Evolutionary conservation across 2,113 vertebrate genomes (phyloP), one percentile per base, ranked within the genome.

Genomic region (Alethe diademata): DNA sequence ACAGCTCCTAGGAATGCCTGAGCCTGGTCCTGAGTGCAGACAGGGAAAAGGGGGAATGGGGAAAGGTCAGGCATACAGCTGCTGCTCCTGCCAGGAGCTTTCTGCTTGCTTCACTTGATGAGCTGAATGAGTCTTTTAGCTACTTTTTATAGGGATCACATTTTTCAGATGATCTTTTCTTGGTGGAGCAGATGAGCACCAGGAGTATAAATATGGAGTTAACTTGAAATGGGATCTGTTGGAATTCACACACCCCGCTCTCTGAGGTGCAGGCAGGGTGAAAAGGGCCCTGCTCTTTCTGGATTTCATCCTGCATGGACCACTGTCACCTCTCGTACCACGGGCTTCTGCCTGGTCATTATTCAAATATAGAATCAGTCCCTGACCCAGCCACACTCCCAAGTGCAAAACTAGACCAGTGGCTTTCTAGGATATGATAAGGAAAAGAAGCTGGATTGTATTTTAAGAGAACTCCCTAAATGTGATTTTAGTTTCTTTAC

Each of bases 221-320:
- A 69, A 90, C 48, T 42, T 93, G 95, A 94, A 96, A 97, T 40
- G 5, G 25, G 94, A 97, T 71, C 97, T 94, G 76, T 2, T 96
- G 96, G 95, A 96, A 96, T 96, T 93, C 94, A 96, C 92, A 95
- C 85, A 79, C 91, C 76, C 82, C 28, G 2, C 38, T 45, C 87
- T 31, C 36, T 25, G 5, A 10, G 42, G 75, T 12, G 92, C 3
- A 40, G 58, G 14, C 61, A 35, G 93, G 72, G 47, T 19, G 66
- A 58, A 74, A 53, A 50, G 17, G 56, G 85, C 70, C 64, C 61
- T 66, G 67, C 24, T 12, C 83, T 48, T n/a, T 54, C 86, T 58
- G 84, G 62, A 45, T 61, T 86, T 91, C 74, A 57, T 17, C 69
- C 79, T 58, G 71, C 69, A 22, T 1, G 40, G 81, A 50, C 76